Evolutionary conservation across 2,113 vertebrate genomes (phyloP), one percentile per base, ranked within the genome.

Genomic region (Aepyceros melampus): DNA sequence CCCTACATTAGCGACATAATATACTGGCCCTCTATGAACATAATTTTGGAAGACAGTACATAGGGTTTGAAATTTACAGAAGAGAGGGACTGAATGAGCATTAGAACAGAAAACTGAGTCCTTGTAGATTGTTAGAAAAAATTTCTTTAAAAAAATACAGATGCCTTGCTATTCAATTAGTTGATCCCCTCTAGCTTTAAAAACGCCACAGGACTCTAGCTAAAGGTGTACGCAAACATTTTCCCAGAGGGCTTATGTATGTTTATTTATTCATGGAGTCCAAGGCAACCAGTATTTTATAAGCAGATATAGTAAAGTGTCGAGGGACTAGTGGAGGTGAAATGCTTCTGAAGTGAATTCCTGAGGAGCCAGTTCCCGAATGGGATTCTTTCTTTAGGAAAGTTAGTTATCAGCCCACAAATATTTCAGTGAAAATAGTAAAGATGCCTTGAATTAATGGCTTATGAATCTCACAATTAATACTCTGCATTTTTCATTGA

Each of bases 91-190:
- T 84, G 33, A 56, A 60, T 90, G 58, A 62, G 53, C 31, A 33
- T 89, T 88, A 88, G 33, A 55, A 60, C 19, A 93, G n/a, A 96
- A 92, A 96, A 89, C 31, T 31, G 31, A 78, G 58, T 62, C 67
- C 71, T 83, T 93, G 11, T 47, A 78, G 64, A 74, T 43, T 84
- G 83, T 92, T 85, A 93, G 67, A 91, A 96, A 87, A 81, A 53
- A 36, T 71, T 87, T 91, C 31, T 95, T 87, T 33, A 33, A 93
- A 94, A 93, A 62, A 88, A 86, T 94, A 84, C 87, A 91, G 47
- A 86, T 64, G 55, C 21, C 60, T 98, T 87, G 21, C 60, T 90
- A 84, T 96, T 97, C 85, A 98, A 96, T 98, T 98, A 98, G 53
- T 81, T 55, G 86, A 95, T 93, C 51, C 67, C 92, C 90, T 96